phyloP scores from a whole-genome alignment of 2,888 invertebrate species.

The Heterodera filipjevi region DNA sequence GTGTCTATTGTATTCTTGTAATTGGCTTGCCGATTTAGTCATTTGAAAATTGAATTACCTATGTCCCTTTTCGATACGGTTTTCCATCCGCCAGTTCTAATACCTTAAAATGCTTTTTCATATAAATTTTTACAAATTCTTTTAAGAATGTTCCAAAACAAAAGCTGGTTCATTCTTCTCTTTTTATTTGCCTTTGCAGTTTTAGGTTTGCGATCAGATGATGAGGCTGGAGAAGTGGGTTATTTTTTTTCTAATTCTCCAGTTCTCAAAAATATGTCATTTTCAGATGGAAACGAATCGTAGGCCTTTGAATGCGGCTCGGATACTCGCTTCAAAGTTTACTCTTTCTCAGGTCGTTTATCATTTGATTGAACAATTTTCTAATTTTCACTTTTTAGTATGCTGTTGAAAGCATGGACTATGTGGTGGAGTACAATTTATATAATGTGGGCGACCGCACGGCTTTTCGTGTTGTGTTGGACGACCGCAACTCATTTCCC shows the following conservation, averaged over 20 bases:
- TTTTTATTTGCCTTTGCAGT: conserved; percentile 16
- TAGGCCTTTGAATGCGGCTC: conserved; percentile 69
- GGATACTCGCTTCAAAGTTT: conserved; percentile 86
- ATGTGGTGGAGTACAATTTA: conserved; percentile 89
- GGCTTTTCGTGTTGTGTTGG: conserved; percentile 77
- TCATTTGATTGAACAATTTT: background rate
- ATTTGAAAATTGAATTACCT: background rate
- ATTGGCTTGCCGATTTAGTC: background rate
- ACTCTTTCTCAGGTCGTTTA: conserved; percentile 79
- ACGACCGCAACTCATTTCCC: conserved; percentile 84
- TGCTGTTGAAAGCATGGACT: conserved; percentile 82
- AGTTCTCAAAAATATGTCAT: background rate
- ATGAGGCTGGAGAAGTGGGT: conserved; percentile 3
- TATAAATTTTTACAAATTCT: background rate
- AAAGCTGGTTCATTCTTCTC: background rate
- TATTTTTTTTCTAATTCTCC: conserved; percentile 1
- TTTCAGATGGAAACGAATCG: background rate
- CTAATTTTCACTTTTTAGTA: conserved; percentile 8
- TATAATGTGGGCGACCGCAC: conserved; percentile 81
- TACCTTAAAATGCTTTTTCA: background rate
- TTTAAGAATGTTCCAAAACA: background rate
- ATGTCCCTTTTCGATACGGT: no score
- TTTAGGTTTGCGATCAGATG: conserved; percentile 13
- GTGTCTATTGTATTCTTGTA: background rate
- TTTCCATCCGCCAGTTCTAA: background rate